Conservation (phyloP, 2,797 vertebrate genomes). For the Eupleurogrammus muticus region DNA sequence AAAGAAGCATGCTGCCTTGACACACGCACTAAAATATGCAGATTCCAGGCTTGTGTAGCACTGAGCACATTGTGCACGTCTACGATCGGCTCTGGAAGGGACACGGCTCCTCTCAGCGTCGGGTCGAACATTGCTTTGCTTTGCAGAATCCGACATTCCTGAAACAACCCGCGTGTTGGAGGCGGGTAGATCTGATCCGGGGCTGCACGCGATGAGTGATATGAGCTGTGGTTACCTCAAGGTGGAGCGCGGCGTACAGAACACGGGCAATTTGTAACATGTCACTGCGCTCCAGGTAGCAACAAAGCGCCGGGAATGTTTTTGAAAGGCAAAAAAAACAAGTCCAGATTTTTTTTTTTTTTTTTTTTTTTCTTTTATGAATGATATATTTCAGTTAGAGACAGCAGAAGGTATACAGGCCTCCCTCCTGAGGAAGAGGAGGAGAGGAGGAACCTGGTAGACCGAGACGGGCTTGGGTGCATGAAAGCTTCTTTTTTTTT, state of each 20-base stretch:
- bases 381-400: constrained; percentile 39
- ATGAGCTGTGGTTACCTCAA: background rate
- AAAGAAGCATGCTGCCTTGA: constrained; percentile 21
- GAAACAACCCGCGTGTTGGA: background rate
- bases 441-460: background rate
- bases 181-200: background rate
- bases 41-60: constrained; percentile 28
- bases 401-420: background rate
- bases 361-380: constrained; percentile 25
- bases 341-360: background rate
- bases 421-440: constrained; percentile 3
- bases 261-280: background rate
- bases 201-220: background rate
- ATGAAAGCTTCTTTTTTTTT: background rate
- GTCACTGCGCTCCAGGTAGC: background rate
- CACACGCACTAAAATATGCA: constrained; percentile 20
- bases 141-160: constrained; percentile 1
- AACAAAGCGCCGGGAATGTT: background rate
- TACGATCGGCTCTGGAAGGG: constrained; percentile 29
- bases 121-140: constrained; percentile 11
- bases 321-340: constrained; percentile 41
- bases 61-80: too few species aligned
- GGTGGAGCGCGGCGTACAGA: background rate
- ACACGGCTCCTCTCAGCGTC: constrained; percentile 4
- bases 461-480: background rate